Evolutionary conservation across 2,113 vertebrate species (phyloP), one percentile per base, ranked within the genome.

Genomic region (Pongo abelii): DNA sequence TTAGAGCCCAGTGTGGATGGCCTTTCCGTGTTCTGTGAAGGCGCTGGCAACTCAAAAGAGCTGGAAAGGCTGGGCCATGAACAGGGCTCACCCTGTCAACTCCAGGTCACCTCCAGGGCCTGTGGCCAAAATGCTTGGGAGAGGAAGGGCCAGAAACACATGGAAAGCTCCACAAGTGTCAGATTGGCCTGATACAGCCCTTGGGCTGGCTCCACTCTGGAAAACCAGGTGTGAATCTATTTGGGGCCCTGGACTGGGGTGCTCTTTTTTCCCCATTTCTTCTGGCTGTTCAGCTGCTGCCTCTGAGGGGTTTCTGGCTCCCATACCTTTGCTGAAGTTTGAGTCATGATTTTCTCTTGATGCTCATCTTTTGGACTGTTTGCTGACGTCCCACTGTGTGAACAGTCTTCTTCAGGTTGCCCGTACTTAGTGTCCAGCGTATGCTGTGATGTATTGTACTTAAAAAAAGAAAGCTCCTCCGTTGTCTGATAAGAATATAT

Each of bases 171-270:
- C 52, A 78, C 50, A 38, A 86, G 6, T 0, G 4, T n/a, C 16
- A 61, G 52, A 16, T 20, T 59, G 64, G 18, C 25, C 1, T n/a
- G 13, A 1, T 0, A 17, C 0, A 1, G 11, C 2, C 10, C 32
- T 35, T 35, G 12, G 27, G 22, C 14, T 8, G 25, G 50, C 32
- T 61, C 38, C 27, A 23, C 1, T 20, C 61, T 59, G 27, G 43
- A 57, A 77, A 57, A 7, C n/a, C 57, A 40, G 25, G 4, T 5
- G 6, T 14, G 9, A 57, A 0, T 64, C 11, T 48, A 0, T 20
- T 25, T 50, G 61, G 9, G 48, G 6, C 0, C 0, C 30, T 43
- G 6, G 40, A 16, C 7, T 22, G 61, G 2, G 0, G 1, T 11
- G 3, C 3, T 35, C 23, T 8, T 5, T 43, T 22, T 88, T 57